Base-by-base conservation (phyloP, 1,140 invertebrate species). In the Drosophila jambulina region DNA sequence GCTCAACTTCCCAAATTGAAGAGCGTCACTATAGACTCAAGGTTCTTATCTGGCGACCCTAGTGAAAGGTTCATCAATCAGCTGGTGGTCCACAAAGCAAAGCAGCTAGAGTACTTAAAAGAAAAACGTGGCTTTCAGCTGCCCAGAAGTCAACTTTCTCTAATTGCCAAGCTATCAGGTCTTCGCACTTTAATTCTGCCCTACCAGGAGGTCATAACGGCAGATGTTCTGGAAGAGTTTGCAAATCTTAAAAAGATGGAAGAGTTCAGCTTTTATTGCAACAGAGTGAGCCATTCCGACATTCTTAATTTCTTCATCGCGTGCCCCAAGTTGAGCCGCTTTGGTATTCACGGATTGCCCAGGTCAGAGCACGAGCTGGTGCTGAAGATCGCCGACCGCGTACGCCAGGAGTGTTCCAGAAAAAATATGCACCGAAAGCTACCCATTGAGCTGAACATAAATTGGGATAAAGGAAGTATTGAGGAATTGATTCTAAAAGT, bases 1-100 rank as follows among this genome's bases (percentile, higher is more conserved):
- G 71, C 76, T 13, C 53, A 60, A 38, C 29, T 87, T 12, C 83
- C 79, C 2, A 57, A n/a, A 0, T 58, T 87, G 0, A 86, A 57
- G 25, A 54, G 65, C 2, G 12, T 83, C 2, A 51, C 27, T 12
- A 43, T 75, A 10, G 48, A 21, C 17, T 49, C 2, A 19, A 1
- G 1, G 4, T 32, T 21, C 0, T 21, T 21, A 21, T 7, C 8
- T 32, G 29, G 29, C 29, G 54, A 23, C 10, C n/a, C n/a, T n/a
- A 19, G 40, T 23, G 1, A 3, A 1, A 36, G 53, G 25, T 46
- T 87, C 3, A n/a, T 80, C 15, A 3, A 59, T 3, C 38, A 34
- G 9, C 43, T 87, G 19, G 61, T 48, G 0, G 13, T 63, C 8
- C 25, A 68, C 19, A 82, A 83, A 8, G 9, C 69, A 0, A n/a